Evolutionary conservation across 1,140 invertebrate genomes (phyloP).

Genomic region (Steinernema feltiae): DNA sequence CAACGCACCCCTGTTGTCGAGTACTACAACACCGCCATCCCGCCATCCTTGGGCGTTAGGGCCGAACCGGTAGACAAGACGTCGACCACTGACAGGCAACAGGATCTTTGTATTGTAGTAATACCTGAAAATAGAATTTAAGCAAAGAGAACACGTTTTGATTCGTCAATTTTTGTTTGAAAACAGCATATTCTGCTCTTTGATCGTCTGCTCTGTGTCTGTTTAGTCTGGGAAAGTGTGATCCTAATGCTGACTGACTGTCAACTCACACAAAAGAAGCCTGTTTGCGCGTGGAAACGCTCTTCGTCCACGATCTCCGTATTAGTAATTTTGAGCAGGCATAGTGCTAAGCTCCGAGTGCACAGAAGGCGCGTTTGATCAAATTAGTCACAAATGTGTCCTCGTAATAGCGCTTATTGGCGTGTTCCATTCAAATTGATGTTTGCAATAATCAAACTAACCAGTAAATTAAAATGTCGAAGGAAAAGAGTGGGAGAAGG

Average conservation of each 20-base stretch:
- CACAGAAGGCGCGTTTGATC: background rate
- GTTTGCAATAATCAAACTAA: background rate
- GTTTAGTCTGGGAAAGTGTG: constrained; percentile 1
- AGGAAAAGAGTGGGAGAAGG: constrained; percentile 2
- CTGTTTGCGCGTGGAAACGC: too few relatives aligned
- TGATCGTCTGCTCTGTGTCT: background rate
- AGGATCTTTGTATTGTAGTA: constrained; percentile 61
- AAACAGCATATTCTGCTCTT: constrained; percentile 21
- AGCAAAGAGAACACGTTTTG: background rate
- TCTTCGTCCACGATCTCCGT: too few relatives aligned
- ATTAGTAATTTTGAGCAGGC: too few relatives aligned
- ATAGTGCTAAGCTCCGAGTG: too few relatives aligned
- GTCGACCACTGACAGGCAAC: constrained; percentile 59
- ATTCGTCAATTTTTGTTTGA: background rate
- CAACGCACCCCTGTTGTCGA: background rate
- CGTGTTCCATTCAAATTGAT: background rate
- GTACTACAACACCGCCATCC: constrained; percentile 12
- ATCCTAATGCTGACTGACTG: too few relatives aligned
- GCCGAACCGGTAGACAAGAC: constrained; percentile 61
- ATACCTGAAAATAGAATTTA: constrained; percentile 61
- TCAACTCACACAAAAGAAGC: too few relatives aligned
- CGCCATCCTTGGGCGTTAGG: constrained; percentile 38
- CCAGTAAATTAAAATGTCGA: constrained; percentile 4
- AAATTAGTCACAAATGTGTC: background rate
- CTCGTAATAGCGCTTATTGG: background rate